phyloP scores from a whole-genome alignment of 2,888 invertebrate species.

The Catotricha subobsoleta region DNA sequence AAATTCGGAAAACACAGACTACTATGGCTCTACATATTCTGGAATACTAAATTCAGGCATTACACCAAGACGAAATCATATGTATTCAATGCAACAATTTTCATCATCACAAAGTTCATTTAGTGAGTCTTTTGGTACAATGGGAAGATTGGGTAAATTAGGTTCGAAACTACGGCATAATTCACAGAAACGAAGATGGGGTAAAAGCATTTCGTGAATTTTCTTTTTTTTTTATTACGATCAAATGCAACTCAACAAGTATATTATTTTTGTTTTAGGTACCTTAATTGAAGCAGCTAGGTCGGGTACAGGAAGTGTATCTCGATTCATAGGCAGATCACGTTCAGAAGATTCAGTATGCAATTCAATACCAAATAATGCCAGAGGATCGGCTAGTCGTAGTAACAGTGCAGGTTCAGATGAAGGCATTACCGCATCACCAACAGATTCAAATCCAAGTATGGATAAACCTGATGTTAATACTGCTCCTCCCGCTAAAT shows the following conservation, averaged over 20 bases:
- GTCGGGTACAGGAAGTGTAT: conserved; percentile 47
- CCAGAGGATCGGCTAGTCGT: conserved; percentile 32
- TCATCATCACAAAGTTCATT: conserved; percentile 27
- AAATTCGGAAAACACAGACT: conserved; percentile 37
- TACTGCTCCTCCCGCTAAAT: conserved; percentile 4
- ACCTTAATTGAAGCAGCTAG: conserved; percentile 76
- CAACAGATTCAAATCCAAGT: conserved; percentile 47
- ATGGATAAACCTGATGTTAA: conserved; percentile 10
- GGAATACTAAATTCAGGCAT: conserved; percentile 32
- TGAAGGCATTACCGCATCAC: conserved; percentile 53
- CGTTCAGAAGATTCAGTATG: conserved; percentile 72
- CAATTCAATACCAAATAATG: conserved; percentile 31
- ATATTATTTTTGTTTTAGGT: conserved; percentile 17
- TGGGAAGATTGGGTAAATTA: conserved; percentile 16
- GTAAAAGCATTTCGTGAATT: too few species aligned
- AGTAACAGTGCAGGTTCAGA: conserved; percentile 41
- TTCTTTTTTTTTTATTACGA: too few species aligned
- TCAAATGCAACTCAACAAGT: too few species aligned
- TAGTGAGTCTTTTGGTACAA: conserved; percentile 10
- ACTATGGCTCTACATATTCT: conserved; percentile 50
- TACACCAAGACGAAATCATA: conserved; percentile 29
- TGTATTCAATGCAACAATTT: conserved; percentile 19
- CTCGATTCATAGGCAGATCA: conserved; percentile 59
- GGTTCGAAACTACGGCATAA: conserved; percentile 4
- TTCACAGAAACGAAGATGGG: conserved; percentile 6